phyloP scores from a whole-genome alignment of 1,140 invertebrate species.

The Macrostomum lignano region DNA sequence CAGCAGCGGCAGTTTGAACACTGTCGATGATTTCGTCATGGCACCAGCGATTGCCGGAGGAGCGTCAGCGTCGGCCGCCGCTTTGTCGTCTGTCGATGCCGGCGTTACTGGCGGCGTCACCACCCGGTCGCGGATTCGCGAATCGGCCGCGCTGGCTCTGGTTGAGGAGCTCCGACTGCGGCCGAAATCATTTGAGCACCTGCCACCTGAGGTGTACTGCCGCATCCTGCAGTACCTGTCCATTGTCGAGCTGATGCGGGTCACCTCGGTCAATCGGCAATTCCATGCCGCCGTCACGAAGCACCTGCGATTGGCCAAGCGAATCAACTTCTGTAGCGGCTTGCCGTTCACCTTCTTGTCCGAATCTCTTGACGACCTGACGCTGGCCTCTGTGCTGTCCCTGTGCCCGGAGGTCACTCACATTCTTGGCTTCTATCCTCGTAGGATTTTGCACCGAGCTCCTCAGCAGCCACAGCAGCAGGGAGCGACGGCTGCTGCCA shows the following conservation, averaged over 20 bases:
- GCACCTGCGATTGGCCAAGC: slow-evolving; percentile 3
- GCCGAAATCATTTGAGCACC: slow-evolving; percentile 1
- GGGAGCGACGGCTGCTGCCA: no score
- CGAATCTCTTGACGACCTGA: slow-evolving; percentile 1
- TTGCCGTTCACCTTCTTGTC: slow-evolving; percentile 5
- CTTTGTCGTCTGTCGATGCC: no score
- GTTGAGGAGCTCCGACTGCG: no score
- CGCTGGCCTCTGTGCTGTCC: slow-evolving; percentile 1
- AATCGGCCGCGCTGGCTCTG: no score
- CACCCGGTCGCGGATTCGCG: no score
- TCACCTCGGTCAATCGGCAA: background rate
- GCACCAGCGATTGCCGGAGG: no score
- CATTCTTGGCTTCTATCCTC: slow-evolving; percentile 6
- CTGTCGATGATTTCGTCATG: no score
- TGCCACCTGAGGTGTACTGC: slow-evolving; percentile 1
- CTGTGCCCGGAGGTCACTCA: slow-evolving; percentile 3
- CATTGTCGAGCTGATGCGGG: slow-evolving; percentile 4
- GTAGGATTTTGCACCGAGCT: no score
- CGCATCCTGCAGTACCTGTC: slow-evolving; percentile 4
- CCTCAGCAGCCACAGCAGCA: no score
- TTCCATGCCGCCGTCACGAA: slow-evolving; percentile 2
- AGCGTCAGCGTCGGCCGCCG: no score
- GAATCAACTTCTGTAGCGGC: slow-evolving; percentile 5
- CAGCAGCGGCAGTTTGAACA: no score
- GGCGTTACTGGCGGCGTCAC: no score